Base-by-base conservation (phyloP, 2,888 invertebrate genomes). In the Homarus gammarus region DNA sequence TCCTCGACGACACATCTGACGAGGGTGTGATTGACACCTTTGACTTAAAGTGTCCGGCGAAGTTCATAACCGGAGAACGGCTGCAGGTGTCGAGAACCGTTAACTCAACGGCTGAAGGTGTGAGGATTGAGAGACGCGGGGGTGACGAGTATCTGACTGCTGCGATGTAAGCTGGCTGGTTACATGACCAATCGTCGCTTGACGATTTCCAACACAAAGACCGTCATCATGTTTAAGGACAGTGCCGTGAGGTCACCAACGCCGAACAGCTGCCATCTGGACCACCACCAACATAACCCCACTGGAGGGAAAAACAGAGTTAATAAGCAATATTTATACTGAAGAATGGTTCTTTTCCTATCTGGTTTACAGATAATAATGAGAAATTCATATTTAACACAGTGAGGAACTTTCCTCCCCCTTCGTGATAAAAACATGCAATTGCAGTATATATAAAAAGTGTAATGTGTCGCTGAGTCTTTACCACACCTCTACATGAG, bases 41-140 rank as follows among this genome's bases (percentile, higher is more conserved):
- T 5, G 44, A 5, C 73, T 73, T 22, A 10, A n/a, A 22, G 40
- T 73, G 38, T 73, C 73, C 73, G n/a, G n/a, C 73, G 36, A 36
- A 40, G 73, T 40, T 44, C 40, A 75, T 75, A 75, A 75, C 44
- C 31, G 49, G 75, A 75, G 44, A 75, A 18, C 12, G 31, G 75
- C 44, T 49, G 44, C 75, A 75, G 44, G 75, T 75, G 75, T 31
- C 40, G 18, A 44, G 44, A 75, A 73, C 75, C 75, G 75, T 75
- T 75, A 75, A 75, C 40, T 22, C 75, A 36, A 73, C 22, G 36
- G 73, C 73, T 56, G 56, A 56, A 12, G 56, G 56, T 18, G 1
- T n/a, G 40, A 73, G 22, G 22, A 36, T 0, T 15, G 15, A 12
- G 15, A 10, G 44, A 18, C 40, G 22, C 44, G 44, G n/a, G n/a